These are phyloP conservation scores for Actinemys pallida DNA, from an alignment of 2,113 vertebrate species.

Conservation along the genomic window DNA sequence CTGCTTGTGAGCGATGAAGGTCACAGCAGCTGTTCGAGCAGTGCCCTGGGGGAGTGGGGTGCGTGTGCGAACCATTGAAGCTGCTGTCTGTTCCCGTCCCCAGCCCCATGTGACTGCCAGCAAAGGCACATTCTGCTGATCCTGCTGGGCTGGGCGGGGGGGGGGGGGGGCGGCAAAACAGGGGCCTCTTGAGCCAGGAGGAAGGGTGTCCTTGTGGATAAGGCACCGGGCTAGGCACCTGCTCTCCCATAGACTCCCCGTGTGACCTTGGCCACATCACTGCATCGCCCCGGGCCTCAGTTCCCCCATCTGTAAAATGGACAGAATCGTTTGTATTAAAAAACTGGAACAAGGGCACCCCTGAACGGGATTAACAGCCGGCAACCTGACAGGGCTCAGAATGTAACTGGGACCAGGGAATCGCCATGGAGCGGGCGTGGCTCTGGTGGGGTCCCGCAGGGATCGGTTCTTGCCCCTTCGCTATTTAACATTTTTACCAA, in stretches of 20 bases:
- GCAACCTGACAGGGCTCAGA: neutral
- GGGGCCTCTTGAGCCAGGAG: neutral
- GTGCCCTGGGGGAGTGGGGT: neutral
- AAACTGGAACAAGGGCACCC: neutral
- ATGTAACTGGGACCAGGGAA: neutral
- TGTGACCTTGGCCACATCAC: neutral
- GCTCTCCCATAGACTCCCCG: neutral
- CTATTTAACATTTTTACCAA: neutral
- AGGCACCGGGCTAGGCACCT: neutral
- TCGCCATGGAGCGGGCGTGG: neutral
- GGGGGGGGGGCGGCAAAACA: no score
- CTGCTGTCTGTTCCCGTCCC: fast-evolving
- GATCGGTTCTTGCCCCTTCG: neutral
- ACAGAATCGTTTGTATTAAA: neutral
- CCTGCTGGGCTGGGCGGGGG: neutral
- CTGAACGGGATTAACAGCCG: neutral
- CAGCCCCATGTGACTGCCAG: neutral
- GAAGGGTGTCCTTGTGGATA: no score
- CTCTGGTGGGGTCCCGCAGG: neutral
- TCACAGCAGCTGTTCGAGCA: fast-evolving
- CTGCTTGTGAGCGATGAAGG: fast-evolving
- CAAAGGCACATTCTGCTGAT: neutral
- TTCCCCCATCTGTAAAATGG: neutral
- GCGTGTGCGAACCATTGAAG: fast-evolving
- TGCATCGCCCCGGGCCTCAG: neutral